Evolutionary conservation across 2,888 invertebrate species (phyloP).

Genomic region (Fabriciana adippe): DNA sequence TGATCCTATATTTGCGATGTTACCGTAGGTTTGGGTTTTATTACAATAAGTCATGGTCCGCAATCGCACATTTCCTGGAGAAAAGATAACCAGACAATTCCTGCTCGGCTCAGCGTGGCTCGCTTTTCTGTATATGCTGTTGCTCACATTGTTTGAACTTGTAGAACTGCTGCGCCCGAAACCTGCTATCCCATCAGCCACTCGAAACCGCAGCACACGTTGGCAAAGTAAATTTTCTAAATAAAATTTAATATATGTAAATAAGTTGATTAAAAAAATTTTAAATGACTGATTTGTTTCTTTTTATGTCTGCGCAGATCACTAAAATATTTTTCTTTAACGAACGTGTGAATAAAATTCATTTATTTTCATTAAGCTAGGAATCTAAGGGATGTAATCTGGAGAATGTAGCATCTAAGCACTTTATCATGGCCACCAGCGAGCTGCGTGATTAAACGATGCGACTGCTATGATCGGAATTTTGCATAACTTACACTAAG

Average conservation of each 20-base stretch:
- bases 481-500: background rate
- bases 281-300: no score
- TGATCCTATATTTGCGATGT: no score
- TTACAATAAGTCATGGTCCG: conserved; percentile 26
- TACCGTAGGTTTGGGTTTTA: no score
- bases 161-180: conserved; percentile 57
- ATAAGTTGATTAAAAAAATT: no score
- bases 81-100: conserved; percentile 44
- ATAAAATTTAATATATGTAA: no score
- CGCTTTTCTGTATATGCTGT: conserved; percentile 53
- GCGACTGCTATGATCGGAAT: conserved; percentile 2
- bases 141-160: conserved; percentile 56
- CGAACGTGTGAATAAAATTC: no score
- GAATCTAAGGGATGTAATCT: background rate
- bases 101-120: conserved; percentile 50
- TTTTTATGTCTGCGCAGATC: no score
- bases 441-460: background rate
- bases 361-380: no score
- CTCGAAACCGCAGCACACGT: background rate
- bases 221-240: no score
- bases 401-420: background rate
- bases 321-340: no score
- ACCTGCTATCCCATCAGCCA: conserved; percentile 3
- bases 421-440: background rate
- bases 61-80: conserved; percentile 45